Percentiles rank a stretch among this genome's conserved stretches.
Evolutionary conservation across 2,113 vertebrate species (phyloP).

Genomic region (Mesitornis unicolor): DNA sequence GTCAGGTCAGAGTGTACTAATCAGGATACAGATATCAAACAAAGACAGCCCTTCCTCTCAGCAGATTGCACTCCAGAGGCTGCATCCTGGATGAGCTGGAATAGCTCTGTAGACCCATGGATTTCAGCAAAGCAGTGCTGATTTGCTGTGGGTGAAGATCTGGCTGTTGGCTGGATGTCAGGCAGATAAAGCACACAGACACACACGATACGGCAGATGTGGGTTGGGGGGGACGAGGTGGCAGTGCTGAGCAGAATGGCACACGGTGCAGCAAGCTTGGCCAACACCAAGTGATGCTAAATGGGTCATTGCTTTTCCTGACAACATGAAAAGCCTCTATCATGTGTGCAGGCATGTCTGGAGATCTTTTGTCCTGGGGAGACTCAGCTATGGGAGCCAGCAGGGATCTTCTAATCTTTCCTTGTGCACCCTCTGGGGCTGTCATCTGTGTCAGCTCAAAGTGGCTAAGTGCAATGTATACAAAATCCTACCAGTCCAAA

Average conservation of each 20-base stretch:
- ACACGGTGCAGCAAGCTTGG: background rate
- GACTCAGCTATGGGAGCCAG: background rate
- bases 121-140: background rate
- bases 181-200: background rate
- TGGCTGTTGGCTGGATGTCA: background rate
- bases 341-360: background rate
- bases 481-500: background rate
- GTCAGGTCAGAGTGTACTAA: background rate
- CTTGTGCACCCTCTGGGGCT: background rate
- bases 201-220: rapidly evolving
- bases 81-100: background rate
- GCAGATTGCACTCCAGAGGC: background rate
- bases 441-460: background rate
- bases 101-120: background rate
- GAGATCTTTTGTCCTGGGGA: background rate
- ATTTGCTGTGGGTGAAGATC: background rate
- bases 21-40: background rate
- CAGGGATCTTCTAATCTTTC: background rate
- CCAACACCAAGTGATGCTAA: background rate
- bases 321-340: background rate
- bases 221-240: background rate
- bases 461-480: background rate
- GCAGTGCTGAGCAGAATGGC: background rate
- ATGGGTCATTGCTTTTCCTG: background rate
- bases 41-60: background rate